Conservation (phyloP, 2,113 vertebrate species). For the Sakesphorus luctuosus region DNA sequence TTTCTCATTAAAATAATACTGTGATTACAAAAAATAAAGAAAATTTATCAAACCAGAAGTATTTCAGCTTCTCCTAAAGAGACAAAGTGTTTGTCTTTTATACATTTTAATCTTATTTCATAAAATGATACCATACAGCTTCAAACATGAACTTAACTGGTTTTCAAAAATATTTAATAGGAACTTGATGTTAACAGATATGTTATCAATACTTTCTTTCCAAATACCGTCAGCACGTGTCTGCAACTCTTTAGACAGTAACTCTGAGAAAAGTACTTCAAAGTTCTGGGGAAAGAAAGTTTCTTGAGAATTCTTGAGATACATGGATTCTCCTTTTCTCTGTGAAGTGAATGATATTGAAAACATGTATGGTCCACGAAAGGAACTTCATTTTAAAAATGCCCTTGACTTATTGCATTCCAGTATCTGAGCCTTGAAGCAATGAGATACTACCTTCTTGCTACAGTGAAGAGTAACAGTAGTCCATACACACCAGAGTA, state of each 20-base stretch:
- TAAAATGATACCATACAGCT: not conserved
- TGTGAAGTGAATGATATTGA: not conserved
- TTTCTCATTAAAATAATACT: not conserved
- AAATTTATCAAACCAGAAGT: not conserved
- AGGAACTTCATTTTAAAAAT: not conserved
- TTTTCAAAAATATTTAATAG: not conserved
- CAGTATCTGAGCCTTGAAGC: not conserved
- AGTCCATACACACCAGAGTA: not conserved
- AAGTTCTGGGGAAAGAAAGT: not conserved
- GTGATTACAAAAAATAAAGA: not conserved
- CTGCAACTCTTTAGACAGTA: not conserved
- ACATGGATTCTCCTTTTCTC: not conserved
- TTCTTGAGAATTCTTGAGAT: not conserved
- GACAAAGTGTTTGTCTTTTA: not conserved
- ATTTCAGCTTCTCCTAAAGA: not conserved
- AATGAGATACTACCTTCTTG: not conserved
- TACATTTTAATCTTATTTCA: not conserved
- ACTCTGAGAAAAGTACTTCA: not conserved
- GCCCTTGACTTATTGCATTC: not conserved
- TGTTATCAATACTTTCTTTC: not conserved
- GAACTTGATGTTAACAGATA: not conserved
- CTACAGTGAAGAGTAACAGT: not conserved
- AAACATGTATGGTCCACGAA: not conserved
- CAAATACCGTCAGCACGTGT: not conserved
- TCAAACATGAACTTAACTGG: not conserved